Conservation (phyloP, 2,888 invertebrate species). For the Liodrosophila aerea region DNA sequence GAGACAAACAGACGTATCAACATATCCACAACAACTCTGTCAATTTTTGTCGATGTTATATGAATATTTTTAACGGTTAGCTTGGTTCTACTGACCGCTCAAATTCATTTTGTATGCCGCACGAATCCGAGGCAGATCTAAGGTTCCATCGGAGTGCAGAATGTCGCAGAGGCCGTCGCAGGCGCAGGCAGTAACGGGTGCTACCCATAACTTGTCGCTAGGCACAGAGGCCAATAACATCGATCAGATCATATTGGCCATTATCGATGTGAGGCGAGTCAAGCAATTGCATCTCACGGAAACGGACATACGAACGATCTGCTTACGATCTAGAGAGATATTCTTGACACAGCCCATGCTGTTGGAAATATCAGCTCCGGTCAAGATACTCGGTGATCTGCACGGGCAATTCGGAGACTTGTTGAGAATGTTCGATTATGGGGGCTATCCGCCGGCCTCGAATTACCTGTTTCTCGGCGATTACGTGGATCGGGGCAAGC, state of each 20-base stretch:
- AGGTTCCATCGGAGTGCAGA: background rate
- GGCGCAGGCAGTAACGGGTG: background rate
- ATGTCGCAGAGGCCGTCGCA: conserved; percentile 3
- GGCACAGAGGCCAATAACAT: conserved; percentile 20
- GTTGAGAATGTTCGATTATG: conserved; percentile 96
- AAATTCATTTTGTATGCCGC: conserved; percentile 35
- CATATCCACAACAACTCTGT: background rate
- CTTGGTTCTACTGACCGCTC: conserved; percentile 3
- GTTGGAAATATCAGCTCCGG: conserved; percentile 62
- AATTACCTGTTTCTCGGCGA: conserved; percentile 98
- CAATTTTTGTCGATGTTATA: conserved; percentile 12
- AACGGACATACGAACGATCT: conserved; percentile 38
- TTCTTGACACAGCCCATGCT: conserved; percentile 51
- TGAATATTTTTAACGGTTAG: conserved; percentile 5
- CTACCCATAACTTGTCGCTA: background rate
- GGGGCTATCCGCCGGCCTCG: conserved; percentile 98
- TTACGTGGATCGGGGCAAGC: conserved; percentile 98
- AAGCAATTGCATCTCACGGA: conserved; percentile 47
- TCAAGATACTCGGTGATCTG: conserved; percentile 50
- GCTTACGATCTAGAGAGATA: conserved; percentile 40
- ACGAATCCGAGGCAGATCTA: conserved; percentile 1
- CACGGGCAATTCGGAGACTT: conserved; percentile 80
- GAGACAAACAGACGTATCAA: background rate
- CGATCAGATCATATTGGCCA: conserved; percentile 43
- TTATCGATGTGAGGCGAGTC: conserved; percentile 45